Base-by-base conservation (phyloP, 2,888 invertebrate species). In the Lasioglossum zephyrum region DNA sequence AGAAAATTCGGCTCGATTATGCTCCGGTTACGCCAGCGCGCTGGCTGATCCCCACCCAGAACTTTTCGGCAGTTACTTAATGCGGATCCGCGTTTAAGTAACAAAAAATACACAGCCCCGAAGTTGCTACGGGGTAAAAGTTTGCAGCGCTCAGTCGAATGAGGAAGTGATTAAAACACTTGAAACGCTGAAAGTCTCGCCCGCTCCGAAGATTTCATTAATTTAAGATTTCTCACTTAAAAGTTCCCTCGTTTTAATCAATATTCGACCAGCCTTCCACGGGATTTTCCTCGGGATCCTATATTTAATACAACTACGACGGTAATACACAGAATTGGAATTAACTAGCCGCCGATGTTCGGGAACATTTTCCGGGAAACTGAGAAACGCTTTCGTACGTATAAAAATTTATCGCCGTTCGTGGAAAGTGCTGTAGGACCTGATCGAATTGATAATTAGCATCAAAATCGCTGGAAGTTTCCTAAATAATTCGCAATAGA, bases 201-300 rank as follows among this genome's bases (percentile, higher is more conserved):
- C 63, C 73, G 44, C 79, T 47, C 13, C 73, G 63, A 79, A 66
- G 63, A 79, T 79, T 73, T 79, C 73, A 80, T 75, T 80, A 80
- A 80, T 80, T 76, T 81, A 26, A 81, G 76, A 70, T 53, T 70
- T 77, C 53, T 76, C 76, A 47, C 70, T 76, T 81, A 81, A 76
- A 81, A 81, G 57, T 81, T 81, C 36, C 36, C 70, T 31, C 76
- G 81, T 70, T 76, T 76, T 76, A 76, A 81, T 81, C 76, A 81
- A 76, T 81, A 76, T 81, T 81, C 81, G 70, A 77, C 44, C 57
- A 70, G 53, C 70, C 47, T 81, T 44, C 70, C 70, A 2, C 2
- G 31, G n/a, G 53, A 57, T 75, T 36, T 57, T 47, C 36, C 36
- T 22, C 8, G 22, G 57, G 36, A 70, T 66, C 26, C 31, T 26